These are phyloP conservation scores for Apogon hyalosoma DNA, from an alignment of 2,797 vertebrate genomes.

Conservation along the genomic window DNA sequence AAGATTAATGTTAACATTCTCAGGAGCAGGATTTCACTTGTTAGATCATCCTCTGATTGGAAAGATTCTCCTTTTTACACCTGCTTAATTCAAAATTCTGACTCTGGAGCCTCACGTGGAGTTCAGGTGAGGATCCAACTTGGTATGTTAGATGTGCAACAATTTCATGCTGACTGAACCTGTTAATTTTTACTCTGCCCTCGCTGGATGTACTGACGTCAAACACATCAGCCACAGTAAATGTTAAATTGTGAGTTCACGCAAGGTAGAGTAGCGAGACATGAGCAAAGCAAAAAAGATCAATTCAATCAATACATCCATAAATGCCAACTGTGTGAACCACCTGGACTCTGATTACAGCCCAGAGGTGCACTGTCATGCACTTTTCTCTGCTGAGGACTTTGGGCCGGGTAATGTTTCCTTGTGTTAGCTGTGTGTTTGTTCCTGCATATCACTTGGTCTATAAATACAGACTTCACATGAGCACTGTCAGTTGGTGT, in stretches of 20 bases:
- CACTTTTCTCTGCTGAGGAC: slow-evolving; percentile 4
- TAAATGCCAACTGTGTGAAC: slow-evolving; percentile 1
- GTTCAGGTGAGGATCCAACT: slow-evolving; percentile 12
- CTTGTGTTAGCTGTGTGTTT: slow-evolving; percentile 4
- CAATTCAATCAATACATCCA: slow-evolving; percentile 35
- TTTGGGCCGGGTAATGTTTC: not conserved
- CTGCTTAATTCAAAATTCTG: slow-evolving; percentile 23
- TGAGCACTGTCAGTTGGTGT: slow-evolving; percentile 2
- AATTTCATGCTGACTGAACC: slow-evolving; percentile 33
- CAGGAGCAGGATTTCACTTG: slow-evolving; percentile 14
- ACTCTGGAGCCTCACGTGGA: slow-evolving; percentile 13
- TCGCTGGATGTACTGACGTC: slow-evolving; percentile 17
- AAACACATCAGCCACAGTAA: slow-evolving; percentile 17
- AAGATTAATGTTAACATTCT: slow-evolving; percentile 26
- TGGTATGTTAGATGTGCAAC: not conserved
- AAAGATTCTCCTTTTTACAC: slow-evolving; percentile 8
- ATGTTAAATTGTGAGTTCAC: slow-evolving; percentile 1
- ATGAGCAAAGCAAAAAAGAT: slow-evolving; percentile 32
- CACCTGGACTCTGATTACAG: slow-evolving; percentile 23
- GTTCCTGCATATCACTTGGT: not conserved
- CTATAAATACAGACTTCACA: not conserved
- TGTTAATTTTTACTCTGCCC: slow-evolving; percentile 23
- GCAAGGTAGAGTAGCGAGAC: slow-evolving; percentile 25
- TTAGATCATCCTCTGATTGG: slow-evolving; percentile 11
- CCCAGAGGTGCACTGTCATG: slow-evolving; percentile 1